phyloP scores from a whole-genome alignment of 2,888 invertebrate species.

The Drosophila kuntzei region DNA sequence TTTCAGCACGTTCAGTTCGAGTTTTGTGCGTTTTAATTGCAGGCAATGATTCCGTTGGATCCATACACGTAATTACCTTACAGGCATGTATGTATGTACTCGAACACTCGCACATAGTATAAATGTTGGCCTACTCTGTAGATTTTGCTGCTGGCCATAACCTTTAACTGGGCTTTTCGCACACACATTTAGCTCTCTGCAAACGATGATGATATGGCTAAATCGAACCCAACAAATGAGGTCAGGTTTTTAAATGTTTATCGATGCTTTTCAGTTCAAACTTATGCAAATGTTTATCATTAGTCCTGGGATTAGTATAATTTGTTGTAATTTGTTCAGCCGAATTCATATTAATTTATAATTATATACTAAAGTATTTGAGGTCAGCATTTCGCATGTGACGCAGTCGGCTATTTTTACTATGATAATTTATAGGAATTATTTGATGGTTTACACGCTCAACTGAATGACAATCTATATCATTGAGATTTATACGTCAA shows the following conservation, averaged over 20 bases:
- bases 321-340: constrained; percentile 39
- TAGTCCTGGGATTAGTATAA: constrained; percentile 34
- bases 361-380: constrained; percentile 38
- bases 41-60: constrained; percentile 48
- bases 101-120: constrained; percentile 7
- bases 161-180: constrained; percentile 57
- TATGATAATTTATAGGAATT: constrained; percentile 24
- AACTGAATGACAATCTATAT: constrained; percentile 21
- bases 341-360: constrained; percentile 27
- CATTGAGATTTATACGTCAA: constrained; percentile 24
- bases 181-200: constrained; percentile 10
- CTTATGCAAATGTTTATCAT: constrained; percentile 61
- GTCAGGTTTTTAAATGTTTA: constrained; percentile 50
- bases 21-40: constrained; percentile 67
- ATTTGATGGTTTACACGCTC: constrained; percentile 16
- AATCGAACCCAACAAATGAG: constrained; percentile 52
- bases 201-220: constrained; percentile 42
- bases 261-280: constrained; percentile 20
- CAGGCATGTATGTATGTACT: constrained; percentile 4
- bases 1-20: constrained; percentile 53
- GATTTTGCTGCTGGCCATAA: constrained; percentile 44
- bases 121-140: constrained; percentile 58
- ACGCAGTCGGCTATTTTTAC: constrained; percentile 14
- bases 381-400: constrained; percentile 33
- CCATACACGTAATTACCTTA: constrained; percentile 51